Conservation (phyloP, 1,140 invertebrate species). For the Cherax quadricarinatus region DNA sequence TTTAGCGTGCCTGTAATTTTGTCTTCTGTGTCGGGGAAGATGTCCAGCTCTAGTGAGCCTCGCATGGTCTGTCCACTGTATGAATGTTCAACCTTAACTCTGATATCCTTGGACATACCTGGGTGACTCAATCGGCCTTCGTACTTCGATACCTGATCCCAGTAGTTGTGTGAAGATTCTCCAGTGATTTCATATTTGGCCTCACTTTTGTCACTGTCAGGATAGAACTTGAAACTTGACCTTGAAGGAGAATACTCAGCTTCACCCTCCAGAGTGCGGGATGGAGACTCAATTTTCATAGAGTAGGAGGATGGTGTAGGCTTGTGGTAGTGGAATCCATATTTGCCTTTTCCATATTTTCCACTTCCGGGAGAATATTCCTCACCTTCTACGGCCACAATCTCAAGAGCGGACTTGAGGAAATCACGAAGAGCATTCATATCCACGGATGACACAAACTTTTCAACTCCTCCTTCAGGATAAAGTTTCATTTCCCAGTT, state of each 20-base stretch:
- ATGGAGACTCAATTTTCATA: background rate
- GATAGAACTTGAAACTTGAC: slow-evolving; percentile 23
- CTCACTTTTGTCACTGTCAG: slow-evolving; percentile 28
- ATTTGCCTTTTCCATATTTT: background rate
- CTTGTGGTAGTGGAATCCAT: background rate
- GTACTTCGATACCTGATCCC: background rate
- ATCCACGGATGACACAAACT: background rate
- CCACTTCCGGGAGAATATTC: background rate
- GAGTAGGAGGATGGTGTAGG: background rate
- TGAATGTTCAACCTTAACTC: background rate
- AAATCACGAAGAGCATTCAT: slow-evolving; percentile 19
- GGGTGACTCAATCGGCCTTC: slow-evolving; percentile 42
- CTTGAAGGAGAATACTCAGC: slow-evolving; percentile 23
- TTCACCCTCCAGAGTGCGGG: slow-evolving; percentile 28
- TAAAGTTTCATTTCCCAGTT: slow-evolving; percentile 4
- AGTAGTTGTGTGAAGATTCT: slow-evolving; percentile 14
- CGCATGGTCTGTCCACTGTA: background rate
- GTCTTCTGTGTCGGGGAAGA: slow-evolving; percentile 45
- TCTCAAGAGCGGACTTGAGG: background rate
- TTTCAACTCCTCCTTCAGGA: slow-evolving; percentile 28
- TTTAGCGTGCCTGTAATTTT: slow-evolving; percentile 38
- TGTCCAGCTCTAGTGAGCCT: slow-evolving; percentile 42
- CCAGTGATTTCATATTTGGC: slow-evolving; percentile 33
- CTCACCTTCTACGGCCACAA: background rate
- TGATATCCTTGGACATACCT: slow-evolving; percentile 14